Evolutionary conservation across 2,113 vertebrate genomes (phyloP), one percentile per base, ranked within the genome.

Genomic region (Charina bottae): DNA sequence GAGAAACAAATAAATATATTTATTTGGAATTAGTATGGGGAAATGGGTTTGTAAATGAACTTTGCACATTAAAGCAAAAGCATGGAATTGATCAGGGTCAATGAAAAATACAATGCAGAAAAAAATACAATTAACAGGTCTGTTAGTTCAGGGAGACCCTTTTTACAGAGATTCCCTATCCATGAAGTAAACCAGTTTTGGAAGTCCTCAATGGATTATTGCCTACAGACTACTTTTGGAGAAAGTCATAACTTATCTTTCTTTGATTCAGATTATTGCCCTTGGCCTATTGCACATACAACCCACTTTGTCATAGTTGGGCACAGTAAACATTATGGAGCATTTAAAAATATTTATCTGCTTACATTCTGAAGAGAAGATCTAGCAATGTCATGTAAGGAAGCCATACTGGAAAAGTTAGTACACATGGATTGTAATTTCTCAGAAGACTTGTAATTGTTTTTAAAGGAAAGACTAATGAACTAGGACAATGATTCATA

Each of bases 391-490:
- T 86, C 68, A 56, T 6, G 10, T 37, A 72, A 11, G 17, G 24
- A 92, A 0, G 0, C 54, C 0, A 93, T 58, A 93, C 6, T 1
- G 21, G 6, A n/a, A 0, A 0, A 60, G n/a, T 26, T 26, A 37
- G 4, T 91, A 26, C 26, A 37, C n/a, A 86, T 86, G 60, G 59
- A 64, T 83, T 87, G 3, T 87, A 85, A 28, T 68, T 83, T 59
- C 5, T 92, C 90, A 84, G 26, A 15, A 37, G 83, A 68, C 3
- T 12, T 24, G 4, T 26, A 7, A 2, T 11, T 46, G 0, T 0
- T 4, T 9, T 78, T 87, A 90, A 90, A 12, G 5, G 84, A 84
- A 94, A 85, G 9, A 24, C 7, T 85, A 46, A 62, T 19, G 6
- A 92, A 37, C n/a, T 88, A 89, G 87, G 54, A 6, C 11, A 93